Conservation (phyloP, 2,888 invertebrate species). For the Protonemura montana region DNA sequence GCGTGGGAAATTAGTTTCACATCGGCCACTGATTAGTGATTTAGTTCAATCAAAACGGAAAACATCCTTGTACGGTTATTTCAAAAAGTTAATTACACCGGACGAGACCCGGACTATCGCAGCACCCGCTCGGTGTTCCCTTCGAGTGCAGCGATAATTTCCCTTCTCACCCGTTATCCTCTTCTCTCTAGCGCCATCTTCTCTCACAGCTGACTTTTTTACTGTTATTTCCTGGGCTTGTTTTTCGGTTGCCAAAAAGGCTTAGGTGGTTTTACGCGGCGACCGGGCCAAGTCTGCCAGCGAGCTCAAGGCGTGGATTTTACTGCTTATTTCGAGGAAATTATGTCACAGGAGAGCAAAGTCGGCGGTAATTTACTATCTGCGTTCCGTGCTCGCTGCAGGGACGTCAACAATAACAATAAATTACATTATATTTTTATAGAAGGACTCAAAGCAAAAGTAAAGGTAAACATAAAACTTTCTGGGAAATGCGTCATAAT, state of each 20-base stretch:
- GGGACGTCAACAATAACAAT: background rate
- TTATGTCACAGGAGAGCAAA: background rate
- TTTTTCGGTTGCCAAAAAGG: background rate
- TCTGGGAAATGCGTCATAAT: background rate
- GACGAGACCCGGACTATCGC: background rate
- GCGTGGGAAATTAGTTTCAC: background rate
- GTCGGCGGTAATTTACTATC: background rate
- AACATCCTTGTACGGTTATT: background rate
- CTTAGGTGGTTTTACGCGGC: background rate
- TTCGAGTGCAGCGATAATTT: slow-evolving; percentile 15
- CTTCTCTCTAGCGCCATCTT: background rate
- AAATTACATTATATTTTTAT: slow-evolving; percentile 12
- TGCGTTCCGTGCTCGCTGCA: background rate
- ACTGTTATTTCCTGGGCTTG: slow-evolving; percentile 16
- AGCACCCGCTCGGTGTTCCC: background rate
- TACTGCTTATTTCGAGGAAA: slow-evolving; percentile 9
- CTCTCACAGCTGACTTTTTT: background rate
- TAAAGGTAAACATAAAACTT: background rate
- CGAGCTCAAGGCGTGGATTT: background rate
- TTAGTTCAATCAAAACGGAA: background rate
- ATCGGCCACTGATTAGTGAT: background rate
- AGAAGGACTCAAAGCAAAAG: background rate
- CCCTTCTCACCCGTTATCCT: background rate
- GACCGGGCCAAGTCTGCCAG: background rate
- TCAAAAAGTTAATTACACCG: background rate